Evolutionary conservation across 2,888 invertebrate genomes (phyloP).

Genomic region (Corbicula japonica): DNA sequence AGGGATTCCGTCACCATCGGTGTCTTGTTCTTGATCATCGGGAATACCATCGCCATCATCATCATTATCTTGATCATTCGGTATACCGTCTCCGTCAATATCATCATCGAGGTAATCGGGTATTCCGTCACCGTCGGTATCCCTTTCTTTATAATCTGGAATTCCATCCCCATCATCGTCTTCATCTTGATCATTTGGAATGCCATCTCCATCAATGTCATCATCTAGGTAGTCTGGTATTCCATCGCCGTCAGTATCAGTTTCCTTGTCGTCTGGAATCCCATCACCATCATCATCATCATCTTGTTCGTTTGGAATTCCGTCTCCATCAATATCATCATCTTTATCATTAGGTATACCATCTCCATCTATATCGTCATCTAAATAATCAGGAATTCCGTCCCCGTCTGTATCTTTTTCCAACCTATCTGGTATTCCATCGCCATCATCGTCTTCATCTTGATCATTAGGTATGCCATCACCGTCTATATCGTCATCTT

Average conservation of each 20-base stretch:
- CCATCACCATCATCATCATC: conserved; percentile 77
- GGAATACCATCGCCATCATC: conserved; percentile 82
- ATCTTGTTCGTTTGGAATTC: conserved; percentile 77
- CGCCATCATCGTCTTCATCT: conserved; percentile 74
- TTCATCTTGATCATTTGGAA: conserved; percentile 78
- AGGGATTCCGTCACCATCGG: conserved; percentile 84
- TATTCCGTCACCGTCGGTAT: conserved; percentile 81
- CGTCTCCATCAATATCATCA: conserved; percentile 79
- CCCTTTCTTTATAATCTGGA: conserved; percentile 77
- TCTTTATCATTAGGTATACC: conserved; percentile 76
- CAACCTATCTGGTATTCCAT: conserved; percentile 74
- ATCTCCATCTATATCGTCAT: conserved; percentile 81
- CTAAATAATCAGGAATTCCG: conserved; percentile 73
- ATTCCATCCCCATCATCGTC: conserved; percentile 82
- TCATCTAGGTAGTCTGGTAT: conserved; percentile 81
- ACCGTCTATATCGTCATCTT: conserved; percentile 76
- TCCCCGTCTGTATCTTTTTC: conserved; percentile 72
- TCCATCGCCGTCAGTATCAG: conserved; percentile 77
- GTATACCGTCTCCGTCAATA: conserved; percentile 84
- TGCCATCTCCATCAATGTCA: conserved; percentile 83
- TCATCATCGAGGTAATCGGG: conserved; percentile 77
- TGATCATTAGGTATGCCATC: conserved; percentile 80
- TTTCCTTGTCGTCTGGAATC: conserved; percentile 72
- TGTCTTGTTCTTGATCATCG: conserved; percentile 73
- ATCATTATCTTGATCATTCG: conserved; percentile 74